Evolutionary conservation across 2,888 invertebrate genomes (phyloP).

Genomic region (Himalopsyche anomala): DNA sequence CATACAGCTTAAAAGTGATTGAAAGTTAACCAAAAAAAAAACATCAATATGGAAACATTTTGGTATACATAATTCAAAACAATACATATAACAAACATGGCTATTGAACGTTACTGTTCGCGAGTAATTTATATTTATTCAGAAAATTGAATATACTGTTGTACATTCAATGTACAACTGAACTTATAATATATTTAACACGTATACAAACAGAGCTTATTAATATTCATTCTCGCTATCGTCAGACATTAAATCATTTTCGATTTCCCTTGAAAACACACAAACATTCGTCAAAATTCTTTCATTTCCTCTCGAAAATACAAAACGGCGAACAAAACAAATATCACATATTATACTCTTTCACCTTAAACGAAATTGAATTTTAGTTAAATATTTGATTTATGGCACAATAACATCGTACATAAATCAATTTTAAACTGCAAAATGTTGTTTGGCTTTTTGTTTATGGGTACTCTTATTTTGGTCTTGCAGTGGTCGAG

Average conservation of each 20-base stretch:
- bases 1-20: no score
- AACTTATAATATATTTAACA: no score
- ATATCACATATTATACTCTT: background rate
- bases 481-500: conserved; percentile 27
- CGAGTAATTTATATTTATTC: no score
- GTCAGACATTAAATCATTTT: background rate
- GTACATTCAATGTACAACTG: no score
- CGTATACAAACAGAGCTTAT: background rate
- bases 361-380: conserved; percentile 58
- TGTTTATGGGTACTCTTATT: conserved; percentile 25
- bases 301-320: conserved; percentile 43
- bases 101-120: no score
- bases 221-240: conserved; percentile 11
- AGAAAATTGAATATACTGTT: no score
- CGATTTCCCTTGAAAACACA: conserved; percentile 35
- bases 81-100: no score
- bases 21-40: no score
- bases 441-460: conserved; percentile 43
- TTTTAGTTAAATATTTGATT: conserved; percentile 62
- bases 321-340: conserved; percentile 28
- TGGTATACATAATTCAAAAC: no score
- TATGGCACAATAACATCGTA: conserved; percentile 61
- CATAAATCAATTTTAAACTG: conserved; percentile 60
- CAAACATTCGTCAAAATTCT: conserved; percentile 37
- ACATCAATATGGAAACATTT: no score